Base-by-base conservation (phyloP, 2,888 invertebrate species). In the Colletes collaris region DNA sequence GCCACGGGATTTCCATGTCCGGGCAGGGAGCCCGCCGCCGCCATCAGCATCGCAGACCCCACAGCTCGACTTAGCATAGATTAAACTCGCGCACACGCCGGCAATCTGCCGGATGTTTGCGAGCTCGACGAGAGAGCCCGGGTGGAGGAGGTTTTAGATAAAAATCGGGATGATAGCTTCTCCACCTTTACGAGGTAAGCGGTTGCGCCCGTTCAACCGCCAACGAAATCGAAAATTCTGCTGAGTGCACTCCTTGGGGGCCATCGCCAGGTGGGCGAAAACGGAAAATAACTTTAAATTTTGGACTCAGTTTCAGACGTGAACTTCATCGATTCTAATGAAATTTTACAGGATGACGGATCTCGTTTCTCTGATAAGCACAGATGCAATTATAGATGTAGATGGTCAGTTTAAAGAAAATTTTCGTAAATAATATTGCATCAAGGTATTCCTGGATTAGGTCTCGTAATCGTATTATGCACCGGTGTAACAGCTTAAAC, bases 1-100 rank as follows among this genome's bases (percentile, higher is more conserved):
- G 91, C 92, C 92, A 92, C 92, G 92, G 92, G 91, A 92, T 92
- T 92, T 92, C 89, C 92, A 91, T 92, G 92, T 92, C 90, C 89
- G 86, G 86, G 78, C 83, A 76, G 68, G 72, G 80, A 81, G 82
- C 72, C 85, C 76, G 76, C 81, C 83, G 66, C 79, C 81, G 81
- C 77, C 87, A 87, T 87, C 87, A 84, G 82, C 87, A 76, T 86
- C 85, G 72, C 66, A 76, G 82, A 86, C 78, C 85, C 86, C 85
- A 83, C 85, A 68, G 71, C 85, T 85, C 82, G 87, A 87, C 81
- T 87, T 87, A 84, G 85, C 85, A 87, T 87, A 87, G 87, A 87
- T 87, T 87, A 87, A 87, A 87, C 82, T 84, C 75, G 82, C 81
- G 82, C 82, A 79, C 78, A 81, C 78, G 71, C 71, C 76, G 76